A percentile compares a stretch with the other conserved stretches of the same genome.
phyloP scores from a whole-genome alignment of 2,888 invertebrate species.

The Cantharis rustica region DNA sequence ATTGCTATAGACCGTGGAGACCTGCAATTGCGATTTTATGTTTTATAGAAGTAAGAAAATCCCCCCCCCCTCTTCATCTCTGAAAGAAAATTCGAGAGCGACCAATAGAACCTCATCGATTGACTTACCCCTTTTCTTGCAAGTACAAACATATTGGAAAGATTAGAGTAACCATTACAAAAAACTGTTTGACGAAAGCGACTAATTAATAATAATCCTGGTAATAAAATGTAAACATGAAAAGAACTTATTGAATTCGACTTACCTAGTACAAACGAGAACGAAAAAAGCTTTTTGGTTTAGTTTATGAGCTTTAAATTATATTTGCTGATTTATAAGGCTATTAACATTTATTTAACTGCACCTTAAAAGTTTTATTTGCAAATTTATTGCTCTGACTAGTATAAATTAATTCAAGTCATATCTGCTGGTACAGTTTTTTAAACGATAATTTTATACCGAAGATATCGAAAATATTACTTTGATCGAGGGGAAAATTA shows the following conservation, averaged over 20 bases:
- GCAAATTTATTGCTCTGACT: background rate
- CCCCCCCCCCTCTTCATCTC: no score
- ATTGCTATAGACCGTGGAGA: no score
- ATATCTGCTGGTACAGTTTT: background rate
- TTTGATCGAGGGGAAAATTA: background rate
- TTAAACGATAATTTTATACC: background rate
- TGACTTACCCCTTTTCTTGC: background rate
- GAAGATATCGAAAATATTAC: background rate
- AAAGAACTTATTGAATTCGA: background rate
- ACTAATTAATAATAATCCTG: background rate
- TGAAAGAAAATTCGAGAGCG: background rate
- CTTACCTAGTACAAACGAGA: background rate
- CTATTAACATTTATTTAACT: constrained; percentile 2
- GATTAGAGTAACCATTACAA: background rate
- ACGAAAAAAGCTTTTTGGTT: constrained; percentile 4
- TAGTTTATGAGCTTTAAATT: constrained; percentile 3
- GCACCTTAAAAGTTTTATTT: constrained; percentile 4
- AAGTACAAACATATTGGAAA: background rate
- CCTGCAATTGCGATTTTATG: no score
- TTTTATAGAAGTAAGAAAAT: no score
- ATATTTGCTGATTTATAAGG: constrained; percentile 1
- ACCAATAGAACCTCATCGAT: background rate
- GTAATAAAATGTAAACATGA: background rate
- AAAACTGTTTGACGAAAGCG: background rate
- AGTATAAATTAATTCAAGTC: background rate